Evolutionary conservation across 2,888 invertebrate species (phyloP).

Genomic region (Osedax fenrisi): DNA sequence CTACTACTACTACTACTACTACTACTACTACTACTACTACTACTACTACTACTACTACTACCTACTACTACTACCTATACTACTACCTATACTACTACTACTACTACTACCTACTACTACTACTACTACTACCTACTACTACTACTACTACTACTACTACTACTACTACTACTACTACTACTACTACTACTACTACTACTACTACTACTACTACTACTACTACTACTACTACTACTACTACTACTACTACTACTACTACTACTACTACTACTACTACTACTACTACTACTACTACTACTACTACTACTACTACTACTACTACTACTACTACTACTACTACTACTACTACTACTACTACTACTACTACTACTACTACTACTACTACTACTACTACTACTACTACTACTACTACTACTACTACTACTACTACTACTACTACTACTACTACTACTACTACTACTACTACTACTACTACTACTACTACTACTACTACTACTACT

Average conservation of each 20-base stretch:
- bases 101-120: too few species aligned
- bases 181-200: not conserved
- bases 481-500: too few species aligned
- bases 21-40: conserved; percentile 29
- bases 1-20: conserved; percentile 23
- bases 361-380: not conserved
- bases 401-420: too few species aligned
- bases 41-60: conserved; percentile 27
- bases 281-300: not conserved
- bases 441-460: too few species aligned
- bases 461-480: too few species aligned
- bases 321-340: not conserved
- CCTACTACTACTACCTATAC: conserved; percentile 25
- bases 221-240: not conserved
- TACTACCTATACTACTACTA: conserved; percentile 28
- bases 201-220: not conserved
- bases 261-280: not conserved
- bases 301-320: not conserved
- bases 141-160: conserved; percentile 25
- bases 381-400: not conserved
- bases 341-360: not conserved
- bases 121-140: too few species aligned
- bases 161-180: not conserved
- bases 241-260: not conserved
- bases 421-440: too few species aligned